Evolutionary conservation across 2,888 invertebrate genomes (phyloP), one percentile per base, ranked within the genome.

Genomic region (Matsumyia berberina): DNA sequence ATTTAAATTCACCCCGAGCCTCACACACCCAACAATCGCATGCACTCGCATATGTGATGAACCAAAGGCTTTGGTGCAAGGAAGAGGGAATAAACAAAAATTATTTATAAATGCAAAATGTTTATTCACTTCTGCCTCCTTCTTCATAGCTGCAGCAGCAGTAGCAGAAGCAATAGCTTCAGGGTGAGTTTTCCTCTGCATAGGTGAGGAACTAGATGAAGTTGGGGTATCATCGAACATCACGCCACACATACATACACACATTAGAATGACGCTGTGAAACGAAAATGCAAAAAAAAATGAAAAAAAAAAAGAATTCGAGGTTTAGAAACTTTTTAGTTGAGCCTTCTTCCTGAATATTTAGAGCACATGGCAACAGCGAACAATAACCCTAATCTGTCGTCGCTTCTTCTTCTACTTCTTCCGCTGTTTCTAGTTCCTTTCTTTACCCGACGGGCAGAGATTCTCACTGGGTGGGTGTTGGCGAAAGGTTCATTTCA

Each of bases 101-200:
- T 72, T 81, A 81, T 86, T 86, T 81, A 77, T 81, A 72, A 86
- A 86, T 81, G 81, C 86, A 82, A 78, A 82, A 82, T 82, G 66
- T 77, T 82, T 67, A 78, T 82, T 78, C 78, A 81, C 80, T 80
- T 49, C 70, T 72, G 44, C 57, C 60, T 55, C 39, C 64, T 69
- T 58, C 37, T 29, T 24, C 24, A 24, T 24, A 39, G 39, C 39
- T 12, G 57, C 60, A 55, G 42, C 58, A 31, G 19, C 53, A 42
- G 6, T 2, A 31, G 19, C 3, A 51, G 19, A 2, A 29, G 51
- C 53, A 17, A 15, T n/a, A 5, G 19, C 7, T 49, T 17, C 33
- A 11, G 62, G 12, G 42, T 69, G 37, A 53, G 66, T 33, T 31
- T 77, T 53, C 39, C 51, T 15, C 19, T 60, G 80, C 74, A 67